Evolutionary conservation across 2,113 vertebrate genomes (phyloP).

Genomic region (Xenopus borealis): DNA sequence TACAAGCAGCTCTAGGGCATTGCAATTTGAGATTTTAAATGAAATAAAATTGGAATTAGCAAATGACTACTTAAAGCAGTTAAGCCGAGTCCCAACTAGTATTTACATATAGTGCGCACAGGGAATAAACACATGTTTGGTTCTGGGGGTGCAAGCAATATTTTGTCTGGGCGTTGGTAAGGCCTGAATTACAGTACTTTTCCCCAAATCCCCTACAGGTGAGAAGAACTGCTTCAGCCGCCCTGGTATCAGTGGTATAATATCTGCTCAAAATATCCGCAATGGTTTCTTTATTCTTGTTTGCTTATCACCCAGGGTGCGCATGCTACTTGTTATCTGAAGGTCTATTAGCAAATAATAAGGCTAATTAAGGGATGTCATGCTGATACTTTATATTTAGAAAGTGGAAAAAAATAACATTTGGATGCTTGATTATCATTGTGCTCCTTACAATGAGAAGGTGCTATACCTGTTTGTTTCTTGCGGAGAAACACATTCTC

Average conservation of each 20-base stretch:
- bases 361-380: no score
- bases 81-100: slow-evolving; percentile 32
- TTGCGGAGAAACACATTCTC: no score
- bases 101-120: slow-evolving; percentile 26
- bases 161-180: not conserved
- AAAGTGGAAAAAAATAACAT: no score
- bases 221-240: not conserved
- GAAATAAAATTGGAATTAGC: slow-evolving; percentile 57
- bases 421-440: no score
- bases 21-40: slow-evolving; percentile 54
- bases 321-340: no score
- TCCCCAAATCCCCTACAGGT: not conserved
- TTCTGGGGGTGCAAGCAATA: slow-evolving; percentile 34
- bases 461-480: no score
- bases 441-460: no score
- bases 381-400: no score
- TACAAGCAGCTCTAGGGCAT: slow-evolving; percentile 50
- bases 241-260: not conserved
- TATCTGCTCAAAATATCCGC: no score
- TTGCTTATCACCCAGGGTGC: no score
- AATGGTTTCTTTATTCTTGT: no score
- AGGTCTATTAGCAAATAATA: no score
- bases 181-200: not conserved
- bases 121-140: slow-evolving; percentile 47
- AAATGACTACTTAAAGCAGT: slow-evolving; percentile 53